These are phyloP conservation scores for Drosophila malerkotliana DNA, from an alignment of 1,140 invertebrate genomes.

Conservation along the genomic window DNA sequence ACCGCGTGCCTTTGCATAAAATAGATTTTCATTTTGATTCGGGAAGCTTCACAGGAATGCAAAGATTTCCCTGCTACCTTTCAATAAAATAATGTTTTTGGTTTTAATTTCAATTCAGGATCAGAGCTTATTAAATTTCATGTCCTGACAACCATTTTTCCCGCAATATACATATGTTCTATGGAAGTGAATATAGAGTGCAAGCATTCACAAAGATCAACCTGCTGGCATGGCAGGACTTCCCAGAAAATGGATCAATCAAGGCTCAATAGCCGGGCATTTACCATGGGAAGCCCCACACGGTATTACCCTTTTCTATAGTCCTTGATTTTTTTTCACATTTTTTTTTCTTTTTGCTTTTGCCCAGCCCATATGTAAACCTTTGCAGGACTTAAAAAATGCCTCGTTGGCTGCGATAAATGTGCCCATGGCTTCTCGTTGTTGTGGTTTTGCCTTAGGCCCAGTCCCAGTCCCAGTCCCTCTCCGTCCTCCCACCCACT, in stretches of 20 bases:
- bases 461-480: conserved; percentile 13
- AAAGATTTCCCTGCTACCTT: background rate
- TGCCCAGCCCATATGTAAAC: conserved; percentile 21
- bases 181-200: background rate
- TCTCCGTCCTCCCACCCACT: conserved; percentile 6
- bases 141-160: background rate
- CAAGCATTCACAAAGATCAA: conserved; percentile 5
- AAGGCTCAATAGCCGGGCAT: conserved; percentile 28
- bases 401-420: conserved; percentile 73
- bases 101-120: background rate
- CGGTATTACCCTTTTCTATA: conserved; percentile 7
- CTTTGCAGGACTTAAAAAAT: conserved; percentile 74
- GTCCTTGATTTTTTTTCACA: conserved; percentile 30
- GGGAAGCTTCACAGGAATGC: conserved; percentile 20
- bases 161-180: background rate
- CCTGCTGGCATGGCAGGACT: conserved; percentile 11
- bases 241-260: conserved; percentile 34
- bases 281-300: conserved; percentile 19
- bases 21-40: conserved; percentile 76
- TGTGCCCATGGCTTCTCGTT: conserved; percentile 66
- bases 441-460: conserved; percentile 65
- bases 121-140: background rate
- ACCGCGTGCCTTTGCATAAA: conserved; percentile 75
- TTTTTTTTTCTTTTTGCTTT: conserved; percentile 15
- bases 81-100: background rate